Evolutionary conservation across 2,888 invertebrate species (phyloP).

Genomic region (Brachypalpus laphriformis): DNA sequence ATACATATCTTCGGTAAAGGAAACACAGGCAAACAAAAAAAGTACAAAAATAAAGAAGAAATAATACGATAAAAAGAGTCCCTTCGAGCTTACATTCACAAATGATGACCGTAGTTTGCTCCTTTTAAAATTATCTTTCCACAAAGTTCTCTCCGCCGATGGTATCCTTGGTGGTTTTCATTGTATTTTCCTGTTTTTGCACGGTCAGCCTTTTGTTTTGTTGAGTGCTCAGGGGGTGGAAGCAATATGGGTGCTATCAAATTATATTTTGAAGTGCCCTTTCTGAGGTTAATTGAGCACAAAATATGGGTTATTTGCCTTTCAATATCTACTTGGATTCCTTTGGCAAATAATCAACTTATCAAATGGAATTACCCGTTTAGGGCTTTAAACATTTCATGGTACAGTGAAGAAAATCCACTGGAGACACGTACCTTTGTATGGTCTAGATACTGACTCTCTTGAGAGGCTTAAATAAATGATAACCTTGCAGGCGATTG

Average conservation of each 20-base stretch:
- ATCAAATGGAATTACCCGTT: slow-evolving; percentile 58
- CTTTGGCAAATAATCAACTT: slow-evolving; percentile 63
- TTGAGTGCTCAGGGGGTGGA: slow-evolving; percentile 7
- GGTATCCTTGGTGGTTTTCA: slow-evolving; percentile 14
- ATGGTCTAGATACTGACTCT: neutral
- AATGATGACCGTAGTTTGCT: slow-evolving; percentile 29
- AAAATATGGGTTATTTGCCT: slow-evolving; percentile 68
- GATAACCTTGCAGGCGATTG: neutral
- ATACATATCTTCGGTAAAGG: neutral
- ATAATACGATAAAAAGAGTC: slow-evolving; percentile 23
- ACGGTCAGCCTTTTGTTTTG: slow-evolving; percentile 14
- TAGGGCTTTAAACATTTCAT: slow-evolving; percentile 24
- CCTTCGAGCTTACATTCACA: slow-evolving; percentile 29
- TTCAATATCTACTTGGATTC: slow-evolving; percentile 60
- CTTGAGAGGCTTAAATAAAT: slow-evolving; percentile 3
- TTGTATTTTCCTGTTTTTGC: neutral
- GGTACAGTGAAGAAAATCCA: neutral
- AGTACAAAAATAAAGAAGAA: neutral
- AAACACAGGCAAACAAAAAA: neutral
- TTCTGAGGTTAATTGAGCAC: slow-evolving; percentile 61
- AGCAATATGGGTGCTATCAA: slow-evolving; percentile 33
- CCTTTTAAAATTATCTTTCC: slow-evolving; percentile 28
- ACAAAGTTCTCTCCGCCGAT: slow-evolving; percentile 6
- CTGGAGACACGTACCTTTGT: neutral
- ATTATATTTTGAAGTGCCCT: slow-evolving; percentile 45